Evolutionary conservation across 37 sponge, comb jelly and placozoan species (phyloP), one percentile per base, ranked within the genome.

Genomic region (Bolinopsis microptera): DNA sequence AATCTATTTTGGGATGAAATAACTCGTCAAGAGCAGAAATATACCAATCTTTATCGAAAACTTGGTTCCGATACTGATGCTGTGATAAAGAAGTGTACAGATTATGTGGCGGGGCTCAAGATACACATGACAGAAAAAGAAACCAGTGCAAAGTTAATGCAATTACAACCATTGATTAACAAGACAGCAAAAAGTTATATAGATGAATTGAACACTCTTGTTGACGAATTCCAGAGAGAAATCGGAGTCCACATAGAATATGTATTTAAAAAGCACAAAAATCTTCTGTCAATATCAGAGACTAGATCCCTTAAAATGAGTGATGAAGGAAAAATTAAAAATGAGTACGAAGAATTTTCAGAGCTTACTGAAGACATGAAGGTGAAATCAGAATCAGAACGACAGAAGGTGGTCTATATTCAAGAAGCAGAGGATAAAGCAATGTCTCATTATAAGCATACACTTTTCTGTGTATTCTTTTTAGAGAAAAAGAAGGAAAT

Each of bases 341-440:
- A 40, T 27, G 90, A 86, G 35, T 41, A 39, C 3, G 90, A 86
- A 1, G 90, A 86, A 40, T 86, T 86, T 86, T 2, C 22, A 36
- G 90, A 86, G 36, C 61, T 86, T 18, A 48, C 90, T 39, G 48
- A 28, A 22, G 90, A 86, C 13, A 86, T 86, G 90, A 23, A n/a
- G 26, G 2, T 39, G 3, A 39, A 41, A 39, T 40, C 90, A 26
- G 48, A 41, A 3, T 18, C 34, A 8, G 25, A 34, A 30, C 36
- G 36, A 41, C 23, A 13, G 1, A 86, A 86, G 26, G 13, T 3
- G 13, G 48, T n/a, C 16, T 8, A 22, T 24, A 41, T 86, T n/a
- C 0, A 41, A 24, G 48, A 34, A 8, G 24, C 28, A 86, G 35
- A 38, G 5, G 26, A 24, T 1, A 37, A 41, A 3, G 30, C 61